These are phyloP conservation scores for Elachura formosa DNA, from an alignment of 2,113 vertebrate genomes.

Conservation along the genomic window DNA sequence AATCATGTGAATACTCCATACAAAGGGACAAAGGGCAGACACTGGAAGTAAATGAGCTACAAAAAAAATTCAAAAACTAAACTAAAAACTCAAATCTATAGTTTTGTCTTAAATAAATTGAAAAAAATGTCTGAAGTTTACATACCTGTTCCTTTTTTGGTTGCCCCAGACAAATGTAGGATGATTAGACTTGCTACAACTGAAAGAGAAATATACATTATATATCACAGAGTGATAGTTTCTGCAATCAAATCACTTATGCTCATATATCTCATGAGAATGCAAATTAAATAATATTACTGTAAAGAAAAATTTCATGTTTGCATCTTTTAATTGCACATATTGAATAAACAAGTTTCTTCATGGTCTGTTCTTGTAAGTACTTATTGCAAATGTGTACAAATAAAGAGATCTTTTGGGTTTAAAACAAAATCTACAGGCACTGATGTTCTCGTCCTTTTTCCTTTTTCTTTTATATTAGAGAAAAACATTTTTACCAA, in stretches of 20 bases:
- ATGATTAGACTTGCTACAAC: constrained; percentile 99
- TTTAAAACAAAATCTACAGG: not conserved
- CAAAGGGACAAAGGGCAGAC: not conserved
- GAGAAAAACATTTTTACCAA: not conserved
- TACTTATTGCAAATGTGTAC: not conserved
- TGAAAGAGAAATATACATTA: constrained; percentile 73
- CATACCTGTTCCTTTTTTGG: constrained; percentile 96
- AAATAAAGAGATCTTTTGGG: not conserved
- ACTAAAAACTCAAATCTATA: not conserved
- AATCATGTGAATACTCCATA: not conserved
- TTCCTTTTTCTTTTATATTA: not conserved
- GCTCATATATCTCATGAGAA: not conserved
- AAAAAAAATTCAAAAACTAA: not conserved
- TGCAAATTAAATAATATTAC: not conserved
- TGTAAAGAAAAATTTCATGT: not conserved
- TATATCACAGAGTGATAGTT: not conserved
- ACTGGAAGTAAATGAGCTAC: not conserved
- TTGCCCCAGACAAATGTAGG: constrained; percentile 92
- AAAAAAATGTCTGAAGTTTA: not conserved
- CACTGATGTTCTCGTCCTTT: not conserved
- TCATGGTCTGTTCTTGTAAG: not conserved
- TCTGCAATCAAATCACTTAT: not conserved
- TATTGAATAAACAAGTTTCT: not conserved
- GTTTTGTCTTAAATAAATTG: not conserved
- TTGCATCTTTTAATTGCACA: not conserved